Conservation (phyloP, 2,888 invertebrate species). For the Campoplex nolae region DNA sequence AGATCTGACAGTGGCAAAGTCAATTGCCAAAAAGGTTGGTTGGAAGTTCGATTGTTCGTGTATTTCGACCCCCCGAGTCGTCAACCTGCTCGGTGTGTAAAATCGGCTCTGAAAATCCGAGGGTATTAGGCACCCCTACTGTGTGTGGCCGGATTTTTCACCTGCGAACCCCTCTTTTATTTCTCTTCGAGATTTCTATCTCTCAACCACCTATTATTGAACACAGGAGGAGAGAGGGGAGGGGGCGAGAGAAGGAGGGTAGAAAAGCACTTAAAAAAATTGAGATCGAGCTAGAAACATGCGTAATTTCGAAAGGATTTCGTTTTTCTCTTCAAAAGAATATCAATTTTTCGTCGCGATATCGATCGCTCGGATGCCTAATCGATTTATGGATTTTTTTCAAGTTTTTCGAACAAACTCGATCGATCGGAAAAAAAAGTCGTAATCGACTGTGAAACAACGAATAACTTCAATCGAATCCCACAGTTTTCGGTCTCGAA, state of each 20-base stretch:
- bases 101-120: slow-evolving; percentile 14
- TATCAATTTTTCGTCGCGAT: not conserved
- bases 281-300: not conserved
- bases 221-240: not conserved
- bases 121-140: slow-evolving; percentile 58
- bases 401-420: not conserved
- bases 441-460: no score
- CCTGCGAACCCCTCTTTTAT: slow-evolving; percentile 57
- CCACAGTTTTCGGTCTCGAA: not conserved
- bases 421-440: no score
- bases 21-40: slow-evolving; percentile 49
- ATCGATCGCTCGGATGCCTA: not conserved
- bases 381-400: not conserved
- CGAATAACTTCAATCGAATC: not conserved
- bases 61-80: slow-evolving; percentile 40
- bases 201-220: slow-evolving; percentile 23
- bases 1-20: slow-evolving; percentile 45
- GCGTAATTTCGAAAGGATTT: not conserved
- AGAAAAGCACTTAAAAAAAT: not conserved
- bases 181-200: slow-evolving; percentile 41
- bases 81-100: slow-evolving; percentile 9
- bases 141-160: slow-evolving; percentile 57
- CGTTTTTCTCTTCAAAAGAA: not conserved
- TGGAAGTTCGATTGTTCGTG: slow-evolving; percentile 14
- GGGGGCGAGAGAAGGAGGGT: not conserved